Base-by-base conservation (phyloP, 2,888 invertebrate species). In the Athrips mouffetella region DNA sequence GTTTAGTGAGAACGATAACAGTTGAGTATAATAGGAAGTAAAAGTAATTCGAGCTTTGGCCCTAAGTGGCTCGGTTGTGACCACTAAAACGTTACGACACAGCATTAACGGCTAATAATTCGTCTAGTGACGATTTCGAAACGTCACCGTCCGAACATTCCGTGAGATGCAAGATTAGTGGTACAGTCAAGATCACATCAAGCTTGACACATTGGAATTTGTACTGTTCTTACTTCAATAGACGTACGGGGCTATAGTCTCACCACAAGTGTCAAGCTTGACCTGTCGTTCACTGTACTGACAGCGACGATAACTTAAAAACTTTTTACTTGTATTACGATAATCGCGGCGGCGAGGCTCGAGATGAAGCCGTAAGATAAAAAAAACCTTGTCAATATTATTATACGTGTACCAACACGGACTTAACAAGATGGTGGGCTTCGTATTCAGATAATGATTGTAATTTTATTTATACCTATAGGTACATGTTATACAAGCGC, bases 321-420 rank as follows among this genome's bases (percentile, higher is more conserved):
- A 73, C 73, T 78, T 75, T 80, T 81, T 78, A 76, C 75, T 69
- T 73, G 72, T 73, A 74, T 62, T 58, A 65, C 67, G 67, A 77
- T 82, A 79, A 81, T 80, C 76, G 70, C 70, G 69, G 55, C 63
- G 51, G 55, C 48, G 66, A 67, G 62, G 57, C 52, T 60, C 60
- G 51, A 73, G 83, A 86, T 83, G 74, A 67, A 67, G 72, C 63
- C 59, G 66, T 51, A 54, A 54, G 82, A 85, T 84, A 81, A 79
- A 76, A 73, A 67, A 74, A 69, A 69, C 64, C 76, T 73, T 79
- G 76, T 86, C 81, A 77, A 81, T 80, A 80, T 80, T 77, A 80
- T 80, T 82, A 82, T 68, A 68, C 68, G 62, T 70, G 68, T 73
- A 74, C 71, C 67, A 69, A 73, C 67, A 65, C 59, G 69, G 70